Evolutionary conservation across 64 coral and sea anemone species (phyloP), one percentile per base, ranked within the genome.

Genomic region (Porites australiensis): DNA sequence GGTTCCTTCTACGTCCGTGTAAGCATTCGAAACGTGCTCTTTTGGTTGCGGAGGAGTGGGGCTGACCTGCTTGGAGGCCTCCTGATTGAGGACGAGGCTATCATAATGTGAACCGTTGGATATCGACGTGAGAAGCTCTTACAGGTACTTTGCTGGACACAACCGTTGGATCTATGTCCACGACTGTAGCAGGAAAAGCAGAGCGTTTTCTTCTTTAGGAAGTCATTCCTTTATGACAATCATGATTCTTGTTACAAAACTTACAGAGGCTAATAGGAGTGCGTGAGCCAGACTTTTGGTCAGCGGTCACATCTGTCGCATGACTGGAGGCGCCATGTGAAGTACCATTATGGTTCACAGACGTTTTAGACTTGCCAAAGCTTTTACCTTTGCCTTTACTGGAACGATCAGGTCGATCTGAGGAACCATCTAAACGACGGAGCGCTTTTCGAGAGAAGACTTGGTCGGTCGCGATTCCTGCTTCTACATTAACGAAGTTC

Each of bases 71-170:
- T 14, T 86, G 58, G 51, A 14, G 8, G 74, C 60, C 22, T n/a
- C 7, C 68, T 89, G 48, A 79, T 43, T 62, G n/a, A 62, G 45
- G 48, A 9, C 16, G 60, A 82, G 89, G 14, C 85, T 89, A 16
- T 98, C 69, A 75, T 88, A 78, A 72, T 90, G 96, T 15, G 86
- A 18, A 77, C 90, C 8, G 89, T 92, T 20, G 96, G 96, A 66
- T 98, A 93, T 50, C 88, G 82, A 57, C 86, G 63, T 14, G 78
- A 77, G n/a, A 88, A 98, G 19, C n/a, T 79, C 58, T 88, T 63
- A 44, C 95, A 98, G 20, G 77, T 88, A 57, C 74, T 74, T 62
- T 72, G 87, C 54, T 77, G 13, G 8, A 61, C 79, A 62, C 91
- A 94, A 4, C 82, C 68, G 54, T 70, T 91, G 5, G 88, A 88